Evolutionary conservation across 2,113 vertebrate genomes (phyloP).

Genomic region (Thunnus thynnus): DNA sequence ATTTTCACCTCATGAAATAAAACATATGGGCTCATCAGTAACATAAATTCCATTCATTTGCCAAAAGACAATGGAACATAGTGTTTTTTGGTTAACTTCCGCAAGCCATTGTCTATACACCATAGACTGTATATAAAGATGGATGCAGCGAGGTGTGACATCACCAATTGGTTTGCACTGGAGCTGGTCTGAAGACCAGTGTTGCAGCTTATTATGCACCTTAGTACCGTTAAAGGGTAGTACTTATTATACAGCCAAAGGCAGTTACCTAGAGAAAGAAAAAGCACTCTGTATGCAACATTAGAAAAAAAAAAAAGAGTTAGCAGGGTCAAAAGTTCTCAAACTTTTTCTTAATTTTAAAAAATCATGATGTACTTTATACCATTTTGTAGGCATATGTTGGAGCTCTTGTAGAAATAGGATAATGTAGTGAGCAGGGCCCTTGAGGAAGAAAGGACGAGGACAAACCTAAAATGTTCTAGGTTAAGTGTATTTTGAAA

Average conservation of each 20-base stretch:
- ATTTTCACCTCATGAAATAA: too few species aligned
- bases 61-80: too few species aligned
- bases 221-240: too few species aligned
- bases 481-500: constrained; percentile 49
- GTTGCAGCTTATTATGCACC: too few species aligned
- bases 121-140: too few species aligned
- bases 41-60: too few species aligned
- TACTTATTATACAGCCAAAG: neutral
- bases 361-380: neutral
- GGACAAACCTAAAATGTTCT: constrained; percentile 24
- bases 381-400: constrained; percentile 7
- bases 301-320: neutral
- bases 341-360: neutral
- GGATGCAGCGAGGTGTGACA: too few species aligned
- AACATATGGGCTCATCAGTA: too few species aligned
- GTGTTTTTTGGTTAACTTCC: neutral
- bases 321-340: neutral
- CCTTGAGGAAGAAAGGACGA: constrained; percentile 12
- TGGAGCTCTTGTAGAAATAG: constrained; percentile 12
- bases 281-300: neutral
- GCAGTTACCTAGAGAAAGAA: neutral
- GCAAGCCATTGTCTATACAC: neutral
- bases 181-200: too few species aligned
- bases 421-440: constrained; percentile 21
- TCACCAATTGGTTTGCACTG: too few species aligned